Conservation (phyloP, 2,888 invertebrate genomes). For the Orgyia antiqua region DNA sequence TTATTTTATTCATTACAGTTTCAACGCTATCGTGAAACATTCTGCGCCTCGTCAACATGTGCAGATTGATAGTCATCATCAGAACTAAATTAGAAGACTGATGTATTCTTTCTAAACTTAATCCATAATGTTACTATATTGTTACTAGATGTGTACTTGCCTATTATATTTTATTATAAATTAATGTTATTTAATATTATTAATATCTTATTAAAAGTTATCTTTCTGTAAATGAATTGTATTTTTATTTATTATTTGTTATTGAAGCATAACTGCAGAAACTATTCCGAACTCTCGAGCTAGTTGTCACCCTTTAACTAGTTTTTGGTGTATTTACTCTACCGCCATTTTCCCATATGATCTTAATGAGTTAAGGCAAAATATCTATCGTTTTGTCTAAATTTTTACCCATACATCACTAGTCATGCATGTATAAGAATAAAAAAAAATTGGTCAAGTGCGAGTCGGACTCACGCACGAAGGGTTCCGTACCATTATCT, state of each 20-base stretch:
- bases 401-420: no score
- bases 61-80: conserved; percentile 56
- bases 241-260: conserved; percentile 10
- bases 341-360: no score
- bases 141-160: conserved; percentile 66
- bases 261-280: conserved; percentile 2
- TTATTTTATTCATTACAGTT: no score
- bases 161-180: conserved; percentile 24
- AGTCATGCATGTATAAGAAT: no score
- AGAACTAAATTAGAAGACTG: conserved; percentile 43
- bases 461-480: no score
- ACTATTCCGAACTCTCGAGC: no score
- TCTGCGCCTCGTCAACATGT: conserved; percentile 64
- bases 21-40: conserved; percentile 79
- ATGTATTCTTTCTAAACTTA: conserved; percentile 15
- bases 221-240: neutral
- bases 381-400: no score
- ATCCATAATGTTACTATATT: conserved; percentile 55
- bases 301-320: no score
- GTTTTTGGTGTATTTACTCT: no score
- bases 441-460: no score
- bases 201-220: neutral
- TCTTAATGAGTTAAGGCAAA: no score
- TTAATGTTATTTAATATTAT: conserved; percentile 27
- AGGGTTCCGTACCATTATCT: no score